Conservation (phyloP, 1,140 invertebrate genomes). For the Aculops lycopersici region DNA sequence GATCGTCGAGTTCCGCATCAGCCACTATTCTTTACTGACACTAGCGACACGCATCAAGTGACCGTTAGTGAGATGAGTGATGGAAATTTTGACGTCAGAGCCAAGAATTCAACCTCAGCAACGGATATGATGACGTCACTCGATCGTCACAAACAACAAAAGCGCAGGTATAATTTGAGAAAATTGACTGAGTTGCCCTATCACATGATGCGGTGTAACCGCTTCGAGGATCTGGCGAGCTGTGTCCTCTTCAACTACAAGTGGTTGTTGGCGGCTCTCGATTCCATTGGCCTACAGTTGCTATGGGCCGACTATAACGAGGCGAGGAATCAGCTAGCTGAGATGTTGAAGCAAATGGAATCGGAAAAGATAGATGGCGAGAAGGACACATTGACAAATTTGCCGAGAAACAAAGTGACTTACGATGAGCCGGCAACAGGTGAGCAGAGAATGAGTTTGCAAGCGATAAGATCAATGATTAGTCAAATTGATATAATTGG, state of each 20-base stretch:
- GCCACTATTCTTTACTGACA: background rate
- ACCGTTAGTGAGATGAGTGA: background rate
- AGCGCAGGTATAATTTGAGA: slow-evolving; percentile 33
- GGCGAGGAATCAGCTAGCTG: slow-evolving; percentile 24
- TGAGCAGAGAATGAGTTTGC: background rate
- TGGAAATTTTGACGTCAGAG: background rate
- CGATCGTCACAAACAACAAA: background rate
- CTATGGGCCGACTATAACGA: slow-evolving; percentile 86
- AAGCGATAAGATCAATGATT: slow-evolving; percentile 1
- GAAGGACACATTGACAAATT: background rate
- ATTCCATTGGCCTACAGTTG: slow-evolving; percentile 68
- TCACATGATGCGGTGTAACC: slow-evolving; percentile 54
- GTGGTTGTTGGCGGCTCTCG: slow-evolving; percentile 81
- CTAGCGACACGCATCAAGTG: background rate
- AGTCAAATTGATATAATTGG: slow-evolving; percentile 72
- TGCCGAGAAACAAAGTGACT: background rate
- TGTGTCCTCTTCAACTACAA: slow-evolving; percentile 87
- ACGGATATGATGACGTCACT: too few species aligned
- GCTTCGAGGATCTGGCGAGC: slow-evolving; percentile 67
- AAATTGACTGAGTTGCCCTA: slow-evolving; percentile 82
- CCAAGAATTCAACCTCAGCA: too few species aligned
- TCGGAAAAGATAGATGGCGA: background rate
- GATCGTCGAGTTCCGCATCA: background rate
- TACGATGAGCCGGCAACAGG: background rate
- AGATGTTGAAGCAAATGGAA: background rate